Percentiles rank a stretch among this genome's conserved stretches.
Evolutionary conservation across 2,888 invertebrate species (phyloP).

Genomic region (Cynaeus angustus): DNA sequence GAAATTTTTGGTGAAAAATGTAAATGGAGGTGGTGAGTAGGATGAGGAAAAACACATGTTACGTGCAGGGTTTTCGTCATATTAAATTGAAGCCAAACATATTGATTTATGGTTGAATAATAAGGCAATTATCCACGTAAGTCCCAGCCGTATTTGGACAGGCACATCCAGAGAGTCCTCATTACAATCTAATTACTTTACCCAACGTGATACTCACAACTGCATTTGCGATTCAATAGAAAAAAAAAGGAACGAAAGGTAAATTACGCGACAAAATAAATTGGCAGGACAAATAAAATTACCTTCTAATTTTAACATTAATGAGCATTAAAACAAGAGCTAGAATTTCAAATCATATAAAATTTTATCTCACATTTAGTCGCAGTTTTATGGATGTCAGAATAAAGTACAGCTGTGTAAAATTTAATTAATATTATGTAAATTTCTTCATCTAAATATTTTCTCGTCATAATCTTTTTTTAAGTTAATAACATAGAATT

Average conservation of each 20-base stretch:
- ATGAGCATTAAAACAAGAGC: no score
- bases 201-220: background rate
- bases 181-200: constrained; percentile 16
- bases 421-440: background rate
- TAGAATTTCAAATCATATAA: no score
- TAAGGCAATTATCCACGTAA: constrained; percentile 17
- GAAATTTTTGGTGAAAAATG: constrained; percentile 3
- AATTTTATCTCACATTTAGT: no score
- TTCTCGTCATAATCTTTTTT: background rate
- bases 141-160: constrained; percentile 19
- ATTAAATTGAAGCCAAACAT: constrained; percentile 19
- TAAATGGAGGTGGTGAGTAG: background rate
- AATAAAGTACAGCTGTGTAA: no score
- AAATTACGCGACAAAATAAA: no score
- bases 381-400: no score
- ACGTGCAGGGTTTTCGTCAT: constrained; percentile 2
- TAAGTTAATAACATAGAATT: background rate
- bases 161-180: background rate
- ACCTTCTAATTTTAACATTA: no score
- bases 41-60: constrained; percentile 16
- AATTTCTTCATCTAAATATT: background rate
- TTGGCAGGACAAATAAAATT: no score
- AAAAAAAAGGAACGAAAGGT: no score
- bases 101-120: constrained; percentile 25
- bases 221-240: no score